Conservation (phyloP, 2,888 invertebrate species). For the Ophion costatus region DNA sequence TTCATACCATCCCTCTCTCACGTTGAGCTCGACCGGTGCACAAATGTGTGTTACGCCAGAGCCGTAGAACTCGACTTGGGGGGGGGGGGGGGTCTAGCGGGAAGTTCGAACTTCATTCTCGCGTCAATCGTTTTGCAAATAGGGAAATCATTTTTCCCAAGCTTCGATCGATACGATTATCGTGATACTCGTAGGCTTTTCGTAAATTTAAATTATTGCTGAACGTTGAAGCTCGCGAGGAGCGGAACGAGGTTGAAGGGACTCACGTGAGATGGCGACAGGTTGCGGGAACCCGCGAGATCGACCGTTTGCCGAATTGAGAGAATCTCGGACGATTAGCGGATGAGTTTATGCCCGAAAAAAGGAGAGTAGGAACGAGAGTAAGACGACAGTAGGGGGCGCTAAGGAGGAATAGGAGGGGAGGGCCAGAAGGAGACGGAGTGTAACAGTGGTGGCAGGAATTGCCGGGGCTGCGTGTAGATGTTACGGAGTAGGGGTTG, state of each 20-base stretch:
- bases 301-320: slow-evolving; percentile 30
- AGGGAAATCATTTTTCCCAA: too few species aligned
- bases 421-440: not conserved
- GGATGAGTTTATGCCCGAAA: slow-evolving; percentile 3
- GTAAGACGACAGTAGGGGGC: not conserved
- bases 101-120: slow-evolving; percentile 43
- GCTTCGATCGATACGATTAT: too few species aligned
- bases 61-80: too few species aligned
- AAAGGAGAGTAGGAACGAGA: too few species aligned
- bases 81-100: slow-evolving; percentile 32
- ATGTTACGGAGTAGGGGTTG: slow-evolving; percentile 33
- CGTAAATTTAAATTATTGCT: too few species aligned
- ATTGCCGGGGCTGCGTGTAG: slow-evolving; percentile 7
- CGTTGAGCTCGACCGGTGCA: slow-evolving; percentile 3
- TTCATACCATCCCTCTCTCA: slow-evolving; percentile 55
- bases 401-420: slow-evolving; percentile 5
- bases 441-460: slow-evolving; percentile 8
- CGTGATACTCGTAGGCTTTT: too few species aligned
- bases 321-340: slow-evolving; percentile 2
- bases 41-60: not conserved
- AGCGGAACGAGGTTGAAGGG: not conserved
- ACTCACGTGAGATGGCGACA: slow-evolving; percentile 57
- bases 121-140: not conserved
- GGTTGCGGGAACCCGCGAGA: slow-evolving; percentile 34
- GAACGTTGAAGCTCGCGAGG: not conserved